These are phyloP conservation scores for Vulpes ferrilata DNA, from an alignment of 2,113 vertebrate genomes.

Conservation along the genomic window DNA sequence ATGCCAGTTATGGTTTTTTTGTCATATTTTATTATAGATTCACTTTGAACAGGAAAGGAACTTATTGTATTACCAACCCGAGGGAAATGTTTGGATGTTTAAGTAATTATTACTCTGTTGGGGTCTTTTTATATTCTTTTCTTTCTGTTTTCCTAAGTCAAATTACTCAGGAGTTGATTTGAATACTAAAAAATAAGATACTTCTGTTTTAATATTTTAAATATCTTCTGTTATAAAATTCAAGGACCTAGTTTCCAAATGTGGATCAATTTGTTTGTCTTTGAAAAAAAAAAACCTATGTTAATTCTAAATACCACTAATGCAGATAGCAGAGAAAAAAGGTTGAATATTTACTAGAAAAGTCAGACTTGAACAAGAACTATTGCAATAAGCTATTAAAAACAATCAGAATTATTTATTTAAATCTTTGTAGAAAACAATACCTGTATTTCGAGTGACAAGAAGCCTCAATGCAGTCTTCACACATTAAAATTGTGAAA, in stretches of 20 bases:
- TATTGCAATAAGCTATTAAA: slow-evolving; percentile 13
- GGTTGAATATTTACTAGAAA: slow-evolving; percentile 49
- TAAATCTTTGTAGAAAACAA: slow-evolving; percentile 34
- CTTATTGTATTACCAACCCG: background rate
- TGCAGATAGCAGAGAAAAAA: slow-evolving; percentile 43
- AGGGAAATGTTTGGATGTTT: slow-evolving; percentile 15
- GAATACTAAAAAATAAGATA: slow-evolving; percentile 61
- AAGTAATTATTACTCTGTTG: slow-evolving; percentile 50
- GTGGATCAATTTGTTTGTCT: slow-evolving; percentile 47
- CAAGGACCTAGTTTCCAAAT: slow-evolving; percentile 52
- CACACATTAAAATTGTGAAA: slow-evolving; percentile 29
- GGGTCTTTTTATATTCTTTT: slow-evolving; percentile 32
- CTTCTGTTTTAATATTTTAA: slow-evolving; percentile 52
- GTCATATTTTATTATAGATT: slow-evolving; percentile 37
- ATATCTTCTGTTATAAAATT: slow-evolving; percentile 54
- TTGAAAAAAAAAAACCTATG: slow-evolving; percentile 37
- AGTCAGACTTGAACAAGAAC: slow-evolving; percentile 16
- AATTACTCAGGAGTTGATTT: slow-evolving; percentile 55
- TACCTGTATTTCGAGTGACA: background rate
- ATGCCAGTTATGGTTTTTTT: background rate
- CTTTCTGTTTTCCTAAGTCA: slow-evolving; percentile 48
- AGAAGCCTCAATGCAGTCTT: background rate
- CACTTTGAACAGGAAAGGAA: slow-evolving; percentile 57
- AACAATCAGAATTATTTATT: slow-evolving; percentile 21
- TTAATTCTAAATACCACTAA: slow-evolving; percentile 55